phyloP scores from a whole-genome alignment of 2,888 invertebrate species.

The Malacosoma neustria region DNA sequence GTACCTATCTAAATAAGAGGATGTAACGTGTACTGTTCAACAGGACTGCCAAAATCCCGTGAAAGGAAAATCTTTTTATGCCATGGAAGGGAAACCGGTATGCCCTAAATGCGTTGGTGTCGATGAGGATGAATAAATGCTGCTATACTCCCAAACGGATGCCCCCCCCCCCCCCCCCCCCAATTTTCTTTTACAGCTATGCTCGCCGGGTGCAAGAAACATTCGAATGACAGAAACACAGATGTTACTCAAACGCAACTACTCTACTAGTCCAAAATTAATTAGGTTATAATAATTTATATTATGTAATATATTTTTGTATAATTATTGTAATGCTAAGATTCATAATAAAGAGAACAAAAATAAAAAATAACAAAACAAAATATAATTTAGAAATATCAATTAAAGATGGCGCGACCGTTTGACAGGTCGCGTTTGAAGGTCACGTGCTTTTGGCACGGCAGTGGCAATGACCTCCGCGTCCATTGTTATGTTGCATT shows the following conservation, averaged over 20 bases:
- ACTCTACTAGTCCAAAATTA: slow-evolving; percentile 23
- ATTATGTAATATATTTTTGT: slow-evolving; percentile 68
- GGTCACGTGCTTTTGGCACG: slow-evolving; percentile 37
- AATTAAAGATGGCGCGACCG: slow-evolving; percentile 19
- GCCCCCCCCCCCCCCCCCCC: slow-evolving; percentile 65
- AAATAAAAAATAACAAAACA: slow-evolving; percentile 45
- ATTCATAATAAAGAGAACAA: slow-evolving; percentile 73
- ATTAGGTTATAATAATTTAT: slow-evolving; percentile 47
- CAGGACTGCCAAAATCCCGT: slow-evolving; percentile 97
- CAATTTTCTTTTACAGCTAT: slow-evolving; percentile 67
- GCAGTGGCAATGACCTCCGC: slow-evolving; percentile 57
- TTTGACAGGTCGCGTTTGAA: slow-evolving; percentile 32
- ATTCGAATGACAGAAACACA: slow-evolving; percentile 33
- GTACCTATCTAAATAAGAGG: too few relatives aligned
- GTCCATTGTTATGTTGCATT: slow-evolving; percentile 33
- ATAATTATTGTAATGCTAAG: slow-evolving; percentile 69
- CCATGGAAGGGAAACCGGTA: slow-evolving; percentile 97
- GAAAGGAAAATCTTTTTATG: slow-evolving; percentile 96
- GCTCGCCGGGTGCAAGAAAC: slow-evolving; percentile 37
- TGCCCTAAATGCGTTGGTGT: slow-evolving; percentile 95
- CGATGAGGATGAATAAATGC: slow-evolving; percentile 84
- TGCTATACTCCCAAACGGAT: slow-evolving; percentile 43
- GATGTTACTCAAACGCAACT: slow-evolving; percentile 34
- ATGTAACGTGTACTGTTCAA: slow-evolving; percentile 29
- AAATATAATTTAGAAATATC: slow-evolving; percentile 28